Base-by-base conservation (phyloP, 2,797 vertebrate genomes). In the Podarcis siculus region DNA sequence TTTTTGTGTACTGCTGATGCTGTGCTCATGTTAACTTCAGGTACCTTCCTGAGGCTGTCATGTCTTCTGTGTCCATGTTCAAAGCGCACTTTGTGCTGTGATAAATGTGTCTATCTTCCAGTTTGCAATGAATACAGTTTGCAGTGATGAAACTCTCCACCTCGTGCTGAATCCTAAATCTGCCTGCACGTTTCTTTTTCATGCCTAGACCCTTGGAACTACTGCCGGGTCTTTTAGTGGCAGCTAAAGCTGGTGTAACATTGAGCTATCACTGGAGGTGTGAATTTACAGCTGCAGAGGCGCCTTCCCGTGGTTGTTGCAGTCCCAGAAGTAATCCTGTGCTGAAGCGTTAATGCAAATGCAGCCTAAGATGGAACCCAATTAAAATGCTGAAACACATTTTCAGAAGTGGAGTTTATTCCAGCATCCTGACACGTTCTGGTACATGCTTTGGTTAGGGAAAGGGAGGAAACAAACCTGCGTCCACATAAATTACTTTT, bases 371-470 rank as follows among this genome's bases (percentile, higher is more conserved):
- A 75, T 66, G 55, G 79, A 66, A 82, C 79, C 39, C 86, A 89
- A 81, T 85, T 92, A 92, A 90, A 79, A 93, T 90, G 58, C 90
- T 89, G 78, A 92, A 91, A 87, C 19, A 0, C 9, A 93, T 92
- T 83, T 93, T 95, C 93, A 95, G 92, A 97, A 96, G 95, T 94
- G 89, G 90, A 93, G 95, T 97, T 97, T 97, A 97, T 97, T 97
- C 93, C 93, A 94, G 95, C 93, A 93, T 93, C 95, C 95, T 90
- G 95, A 97, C 84, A 79, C 89, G 78, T 94, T 96, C 94, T 95
- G 94, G 94, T 93, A 97, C 97, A 97, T 97, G 96, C 96, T 96
- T 97, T 97, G 96, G 93, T 96, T 83, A 94, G 95, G 94, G 94
- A 96, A 94, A 96, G 69, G n/a, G 27, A 27, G 5, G 93, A 95